Evolutionary conservation across 2,888 invertebrate species (phyloP), one percentile per base, ranked within the genome.

Genomic region (Drymonia ruficornis): DNA sequence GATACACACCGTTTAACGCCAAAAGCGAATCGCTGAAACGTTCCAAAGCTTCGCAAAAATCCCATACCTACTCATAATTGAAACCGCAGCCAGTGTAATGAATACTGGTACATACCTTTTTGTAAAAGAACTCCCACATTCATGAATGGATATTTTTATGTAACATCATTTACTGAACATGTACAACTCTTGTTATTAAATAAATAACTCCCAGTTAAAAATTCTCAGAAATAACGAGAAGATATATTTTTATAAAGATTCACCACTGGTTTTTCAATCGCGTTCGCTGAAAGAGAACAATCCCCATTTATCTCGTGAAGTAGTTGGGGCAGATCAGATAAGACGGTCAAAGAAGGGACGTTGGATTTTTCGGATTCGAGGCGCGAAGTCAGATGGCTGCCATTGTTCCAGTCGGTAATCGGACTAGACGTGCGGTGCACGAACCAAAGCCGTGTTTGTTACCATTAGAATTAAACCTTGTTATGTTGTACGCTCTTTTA

Each of bases 301-400:
- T 85, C 70, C 76, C 80, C 83, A 84, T 88, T 85, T 86, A 86
- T 87, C 83, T 83, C 79, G 59, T 63, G 68, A 78, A 82, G 81
- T 80, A 84, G 78, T 83, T 79, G 73, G 65, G 65, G 67, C 62
- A 74, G 77, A 84, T 84, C 82, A 80, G 84, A 83, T 86, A 84
- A 84, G 81, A 70, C 75, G 81, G 82, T 84, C 81, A 66, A 68
- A 70, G 70, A 67, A 65, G 70, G 70, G 74, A 76, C 76, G 73
- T 67, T 70, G 77, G 76, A 80, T 80, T 84, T 83, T 82, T 79
- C 69, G 78, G 78, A 82, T 81, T 83, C 76, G 66, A 72, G 64
- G 74, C 70, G 74, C 58, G 65, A 74, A 77, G 72, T 73, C 69
- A 56, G 59, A 65, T 12, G 15, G 19, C n/a, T 28, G 63, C 55